These are phyloP conservation scores for Cydia fagiglandana DNA, from an alignment of 1,140 invertebrate species.

Conservation along the genomic window DNA sequence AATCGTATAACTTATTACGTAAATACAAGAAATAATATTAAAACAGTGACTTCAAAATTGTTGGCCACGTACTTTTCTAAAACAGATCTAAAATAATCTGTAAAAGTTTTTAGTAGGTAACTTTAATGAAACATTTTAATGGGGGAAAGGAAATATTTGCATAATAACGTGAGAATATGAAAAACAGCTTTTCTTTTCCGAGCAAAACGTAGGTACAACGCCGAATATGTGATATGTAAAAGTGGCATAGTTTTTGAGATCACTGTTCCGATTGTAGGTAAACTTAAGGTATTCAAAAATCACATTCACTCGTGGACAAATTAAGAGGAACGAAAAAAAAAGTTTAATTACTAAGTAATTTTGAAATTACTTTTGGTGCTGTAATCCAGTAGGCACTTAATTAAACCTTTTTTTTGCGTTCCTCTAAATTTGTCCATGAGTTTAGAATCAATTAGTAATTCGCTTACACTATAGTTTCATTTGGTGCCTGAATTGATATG, in stretches of 20 bases:
- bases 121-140: conserved; percentile 63
- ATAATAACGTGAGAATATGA: neutral
- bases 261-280: conserved; percentile 21
- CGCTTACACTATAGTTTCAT: conserved; percentile 72
- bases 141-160: conserved; percentile 39
- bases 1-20: conserved; percentile 43
- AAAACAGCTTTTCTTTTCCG: conserved; percentile 14
- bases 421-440: too few species aligned
- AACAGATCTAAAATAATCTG: conserved; percentile 46
- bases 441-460: conserved; percentile 65
- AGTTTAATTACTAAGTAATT: too few species aligned
- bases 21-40: conserved; percentile 50
- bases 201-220: conserved; percentile 29
- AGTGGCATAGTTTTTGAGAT: conserved; percentile 29
- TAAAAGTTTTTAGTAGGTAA: conserved; percentile 58
- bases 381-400: too few species aligned
- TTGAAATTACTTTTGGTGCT: too few species aligned
- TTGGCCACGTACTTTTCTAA: conserved; percentile 43
- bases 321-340: too few species aligned
- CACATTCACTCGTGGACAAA: conserved; percentile 38
- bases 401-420: too few species aligned
- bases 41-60: conserved; percentile 64
- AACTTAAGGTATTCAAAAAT: conserved; percentile 46
- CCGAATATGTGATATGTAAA: neutral
- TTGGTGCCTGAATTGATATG: conserved; percentile 79